Base-by-base conservation (phyloP, 2,888 invertebrate genomes). In the Tricholauxania praeusta region DNA sequence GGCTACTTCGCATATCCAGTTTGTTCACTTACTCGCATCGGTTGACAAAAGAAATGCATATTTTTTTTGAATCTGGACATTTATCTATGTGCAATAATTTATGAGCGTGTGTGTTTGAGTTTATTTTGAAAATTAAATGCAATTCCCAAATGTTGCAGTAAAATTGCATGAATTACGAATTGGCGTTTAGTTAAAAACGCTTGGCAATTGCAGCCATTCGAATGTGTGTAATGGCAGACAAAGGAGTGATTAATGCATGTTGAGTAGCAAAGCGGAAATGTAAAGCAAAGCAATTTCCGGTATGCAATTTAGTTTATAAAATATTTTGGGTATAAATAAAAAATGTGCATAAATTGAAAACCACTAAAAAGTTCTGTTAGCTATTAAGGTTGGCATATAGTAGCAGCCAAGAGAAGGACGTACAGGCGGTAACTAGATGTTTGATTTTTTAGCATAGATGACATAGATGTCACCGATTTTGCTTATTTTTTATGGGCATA, bases 21-120 rank as follows among this genome's bases (percentile, higher is more conserved):
- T 28, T 28, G 28, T 28, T 3, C 28, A 28, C 28, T 28, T 28
- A 28, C 28, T 28, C 8, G 48, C 48, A 32, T 12, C 1, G 17
- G n/a, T 15, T 48, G 63, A 12, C 48, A 67, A 47, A 47, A 67
- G 19, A 55, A 39, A 66, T 32, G 53, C 53, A 55, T 48, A 55
- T 67, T 67, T 66, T 17, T 55, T 55, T 55, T 47, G 17, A 47
- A 62, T 47, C 32, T 39, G 19, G 17, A 15, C 19, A 48, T 17
- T 15, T 17, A 19, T 49, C n/a, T n/a, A n/a, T 22, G 17, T 48
- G 32, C 17, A 53, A 67, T 67, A 57, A 67, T 67, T 67, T 67
- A 67, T 67, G 67, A 67, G 55, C 47, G 39, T 47, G 17, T 67
- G 39, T 55, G 7, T 5, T 67, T 67, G 67, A 53, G 39, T 67